phyloP scores from a whole-genome alignment of 2,113 vertebrate genomes.

The Pygoscelis antarcticus region DNA sequence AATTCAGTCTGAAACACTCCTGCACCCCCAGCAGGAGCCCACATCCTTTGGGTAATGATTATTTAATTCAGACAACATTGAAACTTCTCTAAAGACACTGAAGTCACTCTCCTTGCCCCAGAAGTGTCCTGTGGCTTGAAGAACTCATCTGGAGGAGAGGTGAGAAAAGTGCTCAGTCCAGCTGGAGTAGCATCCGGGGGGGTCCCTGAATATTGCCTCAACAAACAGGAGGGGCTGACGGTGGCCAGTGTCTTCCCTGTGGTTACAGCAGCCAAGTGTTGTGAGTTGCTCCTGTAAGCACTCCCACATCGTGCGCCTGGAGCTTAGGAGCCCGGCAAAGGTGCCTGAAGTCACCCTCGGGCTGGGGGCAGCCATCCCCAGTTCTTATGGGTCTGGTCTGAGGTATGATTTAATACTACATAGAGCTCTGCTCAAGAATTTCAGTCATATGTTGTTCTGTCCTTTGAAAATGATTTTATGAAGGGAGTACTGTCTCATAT shows the following conservation, averaged over 20 bases:
- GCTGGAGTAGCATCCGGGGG: background rate
- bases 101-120: background rate
- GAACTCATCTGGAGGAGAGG: background rate
- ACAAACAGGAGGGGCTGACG: background rate
- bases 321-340: background rate
- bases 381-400: background rate
- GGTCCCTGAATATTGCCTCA: background rate
- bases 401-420: background rate
- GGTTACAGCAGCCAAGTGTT: background rate
- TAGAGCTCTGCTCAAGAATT: background rate
- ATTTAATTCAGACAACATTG: background rate
- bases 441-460: background rate
- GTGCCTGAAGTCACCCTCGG: background rate
- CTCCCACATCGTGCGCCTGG: background rate
- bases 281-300: background rate
- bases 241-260: background rate
- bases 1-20: background rate
- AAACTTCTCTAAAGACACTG: background rate
- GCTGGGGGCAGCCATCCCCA: background rate
- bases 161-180: background rate
- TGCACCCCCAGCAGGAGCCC: background rate
- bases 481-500: background rate
- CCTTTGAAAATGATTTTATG: background rate
- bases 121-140: background rate
- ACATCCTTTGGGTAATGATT: background rate